Percentiles rank a stretch among this genome's conserved stretches.
Conservation (phyloP, 2,797 vertebrate species). For the Sphaeramia orbicularis region DNA sequence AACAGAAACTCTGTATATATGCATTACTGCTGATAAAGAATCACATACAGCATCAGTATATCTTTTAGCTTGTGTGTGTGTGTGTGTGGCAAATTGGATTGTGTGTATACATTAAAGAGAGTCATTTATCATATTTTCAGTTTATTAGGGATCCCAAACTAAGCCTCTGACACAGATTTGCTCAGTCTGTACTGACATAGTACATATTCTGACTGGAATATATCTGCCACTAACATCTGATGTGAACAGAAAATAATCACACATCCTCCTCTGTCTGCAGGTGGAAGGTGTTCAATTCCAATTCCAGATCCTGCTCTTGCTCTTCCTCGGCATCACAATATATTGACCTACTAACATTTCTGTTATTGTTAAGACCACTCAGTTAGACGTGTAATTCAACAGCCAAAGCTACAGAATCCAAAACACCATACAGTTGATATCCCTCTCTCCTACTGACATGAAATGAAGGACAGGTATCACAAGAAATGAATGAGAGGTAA, state of each 20-base stretch:
- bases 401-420: conserved; percentile 3
- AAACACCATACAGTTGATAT: neutral
- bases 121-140: neutral
- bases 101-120: neutral
- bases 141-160: neutral
- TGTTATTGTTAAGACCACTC: neutral
- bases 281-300: too few relatives aligned
- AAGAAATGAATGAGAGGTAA: neutral
- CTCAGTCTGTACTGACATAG: too few relatives aligned
- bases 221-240: too few relatives aligned
- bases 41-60: conserved; percentile 8
- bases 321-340: too few relatives aligned
- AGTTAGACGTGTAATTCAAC: neutral
- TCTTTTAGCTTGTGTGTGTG: conserved; percentile 2
- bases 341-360: too few relatives aligned
- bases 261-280: too few relatives aligned
- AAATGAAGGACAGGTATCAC: neutral
- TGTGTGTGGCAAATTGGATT: neutral
- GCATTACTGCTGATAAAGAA: conserved; percentile 1
- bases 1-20: conserved; percentile 3
- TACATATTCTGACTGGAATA: too few relatives aligned
- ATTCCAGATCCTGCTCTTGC: too few relatives aligned
- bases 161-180: neutral
- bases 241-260: too few relatives aligned
- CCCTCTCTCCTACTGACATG: neutral